These are phyloP conservation scores for Lepus europaeus DNA, from an alignment of 2,113 vertebrate species.

Conservation along the genomic window DNA sequence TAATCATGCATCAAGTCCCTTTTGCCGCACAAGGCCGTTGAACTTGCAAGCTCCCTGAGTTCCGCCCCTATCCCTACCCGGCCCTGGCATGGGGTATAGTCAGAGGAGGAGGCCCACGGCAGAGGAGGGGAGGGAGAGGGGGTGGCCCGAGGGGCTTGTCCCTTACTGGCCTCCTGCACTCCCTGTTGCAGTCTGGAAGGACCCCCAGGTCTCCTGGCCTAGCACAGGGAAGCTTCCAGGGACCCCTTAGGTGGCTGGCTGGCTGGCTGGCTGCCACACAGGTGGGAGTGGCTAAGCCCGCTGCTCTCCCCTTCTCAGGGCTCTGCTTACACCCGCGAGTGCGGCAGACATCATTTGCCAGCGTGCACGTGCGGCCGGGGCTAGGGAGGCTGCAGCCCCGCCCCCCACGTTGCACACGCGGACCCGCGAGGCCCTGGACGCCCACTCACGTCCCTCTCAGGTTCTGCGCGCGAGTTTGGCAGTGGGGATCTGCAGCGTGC, in stretches of 20 bases:
- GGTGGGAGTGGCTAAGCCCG: background rate
- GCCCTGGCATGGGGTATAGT: background rate
- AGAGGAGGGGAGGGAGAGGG: background rate
- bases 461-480: no score
- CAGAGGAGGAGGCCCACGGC: background rate
- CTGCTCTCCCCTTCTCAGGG: background rate
- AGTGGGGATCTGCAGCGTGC: no score
- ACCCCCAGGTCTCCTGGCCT: background rate
- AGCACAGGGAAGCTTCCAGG: background rate
- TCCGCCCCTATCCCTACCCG: no score
- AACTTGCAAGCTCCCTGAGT: background rate
- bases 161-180: background rate
- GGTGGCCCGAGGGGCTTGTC: background rate
- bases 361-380: no score
- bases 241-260: background rate
- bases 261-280: background rate
- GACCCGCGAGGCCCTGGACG: no score
- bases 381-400: no score
- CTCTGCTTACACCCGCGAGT: background rate
- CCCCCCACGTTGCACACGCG: no score
- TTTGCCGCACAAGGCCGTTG: background rate
- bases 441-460: no score
- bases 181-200: background rate
- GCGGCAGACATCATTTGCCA: no score
- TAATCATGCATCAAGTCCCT: background rate